A percentile compares a stretch with the other conserved stretches of the same genome.
These are phyloP conservation scores for Phoeniculus purpureus DNA, from an alignment of 2,797 vertebrate genomes.

Conservation along the genomic window DNA sequence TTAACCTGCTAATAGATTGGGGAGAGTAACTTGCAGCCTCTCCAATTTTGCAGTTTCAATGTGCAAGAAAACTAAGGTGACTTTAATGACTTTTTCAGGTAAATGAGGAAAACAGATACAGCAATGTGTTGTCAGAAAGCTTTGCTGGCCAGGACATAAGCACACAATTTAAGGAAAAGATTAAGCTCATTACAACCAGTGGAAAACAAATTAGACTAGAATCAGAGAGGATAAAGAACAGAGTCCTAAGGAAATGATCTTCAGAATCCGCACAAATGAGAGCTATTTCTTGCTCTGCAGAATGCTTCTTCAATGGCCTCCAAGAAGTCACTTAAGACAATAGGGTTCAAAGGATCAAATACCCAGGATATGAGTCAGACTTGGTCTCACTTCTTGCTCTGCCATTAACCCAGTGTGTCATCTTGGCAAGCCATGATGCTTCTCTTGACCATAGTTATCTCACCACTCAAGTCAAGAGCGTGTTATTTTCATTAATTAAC, in stretches of 20 bases:
- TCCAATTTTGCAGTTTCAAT: neutral
- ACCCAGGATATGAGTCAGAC: neutral
- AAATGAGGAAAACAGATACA: neutral
- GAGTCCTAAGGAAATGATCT: conserved; percentile 29
- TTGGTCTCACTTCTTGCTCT: neutral
- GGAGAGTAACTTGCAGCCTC: neutral
- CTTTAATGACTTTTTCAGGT: neutral
- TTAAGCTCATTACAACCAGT: neutral
- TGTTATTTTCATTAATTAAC: neutral
- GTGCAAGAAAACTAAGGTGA: neutral
- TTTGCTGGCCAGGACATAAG: neutral
- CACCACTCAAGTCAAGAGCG: neutral
- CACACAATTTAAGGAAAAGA: neutral
- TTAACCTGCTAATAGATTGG: neutral
- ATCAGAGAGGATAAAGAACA: conserved; percentile 24
- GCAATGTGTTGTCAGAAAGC: neutral
- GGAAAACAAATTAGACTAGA: conserved; percentile 3
- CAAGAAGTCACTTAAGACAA: conserved; percentile 41
- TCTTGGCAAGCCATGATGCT: neutral
- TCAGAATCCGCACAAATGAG: neutral
- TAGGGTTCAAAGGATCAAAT: conserved; percentile 29
- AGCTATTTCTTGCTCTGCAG: conserved; percentile 49
- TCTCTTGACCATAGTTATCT: neutral
- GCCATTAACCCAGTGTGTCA: neutral
- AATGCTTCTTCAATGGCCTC: conserved; percentile 48